phyloP scores from a whole-genome alignment of 2,888 invertebrate species.

The Platycheirus albimanus region DNA sequence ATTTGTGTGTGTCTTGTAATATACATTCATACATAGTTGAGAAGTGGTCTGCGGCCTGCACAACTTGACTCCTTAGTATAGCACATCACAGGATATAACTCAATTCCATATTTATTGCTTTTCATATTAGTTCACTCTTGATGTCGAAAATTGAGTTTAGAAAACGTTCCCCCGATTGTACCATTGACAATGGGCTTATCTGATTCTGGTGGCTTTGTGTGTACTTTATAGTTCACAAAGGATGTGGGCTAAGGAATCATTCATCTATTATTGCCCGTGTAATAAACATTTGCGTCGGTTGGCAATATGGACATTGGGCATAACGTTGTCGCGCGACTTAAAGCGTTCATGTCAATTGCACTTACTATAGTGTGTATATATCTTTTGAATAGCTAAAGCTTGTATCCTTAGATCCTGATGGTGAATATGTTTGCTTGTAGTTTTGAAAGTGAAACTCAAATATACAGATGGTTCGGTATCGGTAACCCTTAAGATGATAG shows the following conservation, averaged over 20 bases:
- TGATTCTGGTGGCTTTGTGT: constrained; percentile 61
- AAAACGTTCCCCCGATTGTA: constrained; percentile 48
- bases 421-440: background rate
- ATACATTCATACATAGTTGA: too few species aligned
- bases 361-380: too few species aligned
- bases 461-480: background rate
- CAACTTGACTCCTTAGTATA: constrained; percentile 43
- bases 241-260: constrained; percentile 40
- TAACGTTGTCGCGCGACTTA: constrained; percentile 12
- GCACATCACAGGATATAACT: constrained; percentile 61
- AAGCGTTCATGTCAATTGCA: constrained; percentile 27
- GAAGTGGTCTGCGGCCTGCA: background rate
- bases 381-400: background rate
- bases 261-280: constrained; percentile 24
- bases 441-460: constrained; percentile 54
- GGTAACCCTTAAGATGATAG: background rate
- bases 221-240: constrained; percentile 21
- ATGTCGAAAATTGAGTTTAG: constrained; percentile 72
- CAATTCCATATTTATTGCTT: constrained; percentile 74
- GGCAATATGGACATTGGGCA: constrained; percentile 21
- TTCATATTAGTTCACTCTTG: constrained; percentile 71
- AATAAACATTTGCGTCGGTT: constrained; percentile 46
- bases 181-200: constrained; percentile 72
- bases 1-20: constrained; percentile 14
- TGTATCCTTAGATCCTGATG: too few species aligned